Base-by-base conservation (phyloP, 2,797 vertebrate species). In the Smutsia temminckii region DNA sequence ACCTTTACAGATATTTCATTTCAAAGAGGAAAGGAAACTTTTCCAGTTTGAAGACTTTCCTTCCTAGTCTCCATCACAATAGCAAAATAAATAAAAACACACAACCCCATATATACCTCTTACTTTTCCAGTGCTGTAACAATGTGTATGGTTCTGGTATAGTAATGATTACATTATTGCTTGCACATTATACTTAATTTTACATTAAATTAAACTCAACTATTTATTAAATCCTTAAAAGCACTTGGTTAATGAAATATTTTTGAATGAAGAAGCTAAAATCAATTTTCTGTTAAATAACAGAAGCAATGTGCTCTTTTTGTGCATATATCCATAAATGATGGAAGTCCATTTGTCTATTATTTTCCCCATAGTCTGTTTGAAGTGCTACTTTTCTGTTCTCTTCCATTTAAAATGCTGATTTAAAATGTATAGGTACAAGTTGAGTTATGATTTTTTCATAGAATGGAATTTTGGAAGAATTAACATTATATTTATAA, bases 131-230 rank as follows among this genome's bases (percentile, higher is more conserved):
- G 7, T 80, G 4, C 17, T 61, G 8, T 57, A 71, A 55, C 1
- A 37, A 21, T 17, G 13, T 29, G 5, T 83, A 72, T 68, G 3
- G 3, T 53, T 8, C 27, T 84, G 12, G 6, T 55, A 34, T 66
- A 34, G 1, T 46, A 64, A 78, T 42, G 55, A 53, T 53, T 71
- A 78, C 23, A 61, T 46, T 81, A 64, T 53, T 27, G 40, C 14
- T 89, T 86, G n/a, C 0, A 86, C 49, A 29, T 40, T 84, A 89
- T 72, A 85, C 81, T 69, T 66, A 55, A 42, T 93, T 93, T 91
- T 71, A 78, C 11, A 69, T 59, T 55, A 84, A 94, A 55, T 66
- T 84, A 80, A 86, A 66, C 23, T 34, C 4, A 79, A 20, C 59
- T 93, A 14, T 37, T 90, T 71, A 75, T 7, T 87, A 69, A 2